Evolutionary conservation across 2,113 vertebrate species (phyloP).

Genomic region (Austrofundulus limnaeus): DNA sequence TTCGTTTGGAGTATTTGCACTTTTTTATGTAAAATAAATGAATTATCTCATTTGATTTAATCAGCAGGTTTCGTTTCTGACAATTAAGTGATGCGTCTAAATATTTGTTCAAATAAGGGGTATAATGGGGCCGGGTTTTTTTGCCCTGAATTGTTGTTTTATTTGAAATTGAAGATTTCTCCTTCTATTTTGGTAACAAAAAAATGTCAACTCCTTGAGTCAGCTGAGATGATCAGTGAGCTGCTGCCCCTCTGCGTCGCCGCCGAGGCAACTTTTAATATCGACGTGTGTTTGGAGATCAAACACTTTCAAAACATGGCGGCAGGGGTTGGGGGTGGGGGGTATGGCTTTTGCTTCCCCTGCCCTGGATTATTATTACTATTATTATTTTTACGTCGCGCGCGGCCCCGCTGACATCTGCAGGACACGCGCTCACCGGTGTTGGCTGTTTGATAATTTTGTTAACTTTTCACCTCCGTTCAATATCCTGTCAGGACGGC

Average conservation of each 20-base stretch:
- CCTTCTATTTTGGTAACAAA: too few relatives aligned
- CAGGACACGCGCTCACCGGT: conserved; percentile 9
- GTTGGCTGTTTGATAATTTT: conserved; percentile 63
- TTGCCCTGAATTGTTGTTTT: too few relatives aligned
- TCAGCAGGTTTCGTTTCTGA: too few relatives aligned
- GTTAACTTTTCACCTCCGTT: conserved; percentile 74
- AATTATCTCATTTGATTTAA: background rate
- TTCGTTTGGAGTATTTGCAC: background rate
- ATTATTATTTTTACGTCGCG: conserved; percentile 20
- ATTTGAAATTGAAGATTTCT: too few relatives aligned
- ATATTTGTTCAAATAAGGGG: too few relatives aligned
- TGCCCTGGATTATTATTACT: conserved; percentile 12
- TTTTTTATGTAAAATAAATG: background rate
- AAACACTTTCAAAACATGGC: background rate
- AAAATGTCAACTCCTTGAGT: too few relatives aligned
- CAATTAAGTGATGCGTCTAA: too few relatives aligned
- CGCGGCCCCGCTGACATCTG: conserved; percentile 34
- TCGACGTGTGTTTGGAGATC: conserved; percentile 8
- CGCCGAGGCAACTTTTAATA: conserved; percentile 27
- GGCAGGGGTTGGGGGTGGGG: too few relatives aligned
- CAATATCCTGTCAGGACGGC: conserved; percentile 64
- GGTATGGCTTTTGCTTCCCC: background rate
- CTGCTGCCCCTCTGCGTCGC: conserved; percentile 53
- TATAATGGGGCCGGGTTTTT: too few relatives aligned
- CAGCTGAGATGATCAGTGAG: conserved; percentile 40